Evolutionary conservation across 2,113 vertebrate genomes (phyloP).

Genomic region (Vanacampus margaritifer): DNA sequence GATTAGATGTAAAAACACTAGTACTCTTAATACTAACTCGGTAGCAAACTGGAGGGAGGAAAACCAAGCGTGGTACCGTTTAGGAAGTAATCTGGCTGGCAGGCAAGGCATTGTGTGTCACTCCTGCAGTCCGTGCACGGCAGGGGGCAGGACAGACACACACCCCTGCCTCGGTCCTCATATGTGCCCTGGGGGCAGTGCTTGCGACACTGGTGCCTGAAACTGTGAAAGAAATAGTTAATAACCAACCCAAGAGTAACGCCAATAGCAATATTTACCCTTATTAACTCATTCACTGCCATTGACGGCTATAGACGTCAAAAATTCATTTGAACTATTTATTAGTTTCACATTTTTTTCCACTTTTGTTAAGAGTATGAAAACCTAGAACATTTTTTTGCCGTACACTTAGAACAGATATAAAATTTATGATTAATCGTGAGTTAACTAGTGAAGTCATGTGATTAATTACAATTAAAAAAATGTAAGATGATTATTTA

Average conservation of each 20-base stretch:
- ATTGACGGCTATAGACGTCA: too few species aligned
- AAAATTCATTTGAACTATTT: too few species aligned
- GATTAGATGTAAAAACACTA: not conserved
- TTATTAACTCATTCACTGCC: not conserved
- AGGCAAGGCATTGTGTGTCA: slow-evolving; percentile 66
- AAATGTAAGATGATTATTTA: too few species aligned
- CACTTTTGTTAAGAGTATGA: too few species aligned
- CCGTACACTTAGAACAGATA: too few species aligned
- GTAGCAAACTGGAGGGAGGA: not conserved
- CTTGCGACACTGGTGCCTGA: slow-evolving; percentile 74
- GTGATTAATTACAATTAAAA: too few species aligned
- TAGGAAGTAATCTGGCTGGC: slow-evolving; percentile 71
- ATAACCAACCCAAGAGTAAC: slow-evolving; percentile 8
- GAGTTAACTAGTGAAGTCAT: too few species aligned
- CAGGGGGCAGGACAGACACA: slow-evolving; percentile 67
- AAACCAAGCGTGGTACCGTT: slow-evolving; percentile 50
- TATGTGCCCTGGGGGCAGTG: slow-evolving; percentile 75
- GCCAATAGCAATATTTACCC: not conserved
- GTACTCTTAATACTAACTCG: not conserved
- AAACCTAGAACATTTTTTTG: too few species aligned
- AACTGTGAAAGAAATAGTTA: slow-evolving; percentile 50
- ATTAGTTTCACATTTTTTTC: too few species aligned
- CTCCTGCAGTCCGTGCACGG: slow-evolving; percentile 74
- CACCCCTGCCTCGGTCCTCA: slow-evolving; percentile 56
- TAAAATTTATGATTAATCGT: too few species aligned